Conservation (phyloP, 2,113 vertebrate species). For the Nansenia antarctica region DNA sequence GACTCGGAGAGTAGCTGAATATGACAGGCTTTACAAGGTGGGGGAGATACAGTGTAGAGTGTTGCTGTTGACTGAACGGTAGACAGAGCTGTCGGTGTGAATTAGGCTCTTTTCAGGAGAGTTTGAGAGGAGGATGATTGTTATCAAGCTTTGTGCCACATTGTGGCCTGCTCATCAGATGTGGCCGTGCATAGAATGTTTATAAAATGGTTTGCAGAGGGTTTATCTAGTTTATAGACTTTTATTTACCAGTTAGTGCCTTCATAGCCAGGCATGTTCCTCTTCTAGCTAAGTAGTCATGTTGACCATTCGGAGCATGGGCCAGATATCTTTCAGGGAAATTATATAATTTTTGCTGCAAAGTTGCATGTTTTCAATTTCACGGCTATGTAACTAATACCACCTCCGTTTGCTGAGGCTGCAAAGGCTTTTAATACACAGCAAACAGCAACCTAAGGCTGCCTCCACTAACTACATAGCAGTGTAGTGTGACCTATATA, state of each 20-base stretch:
- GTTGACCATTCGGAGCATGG: conserved; percentile 47
- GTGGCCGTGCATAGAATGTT: neutral
- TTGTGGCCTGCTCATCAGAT: neutral
- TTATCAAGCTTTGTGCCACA: conserved; percentile 90
- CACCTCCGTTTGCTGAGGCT: conserved; percentile 84
- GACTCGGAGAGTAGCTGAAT: neutral
- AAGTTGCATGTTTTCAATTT: conserved; percentile 56
- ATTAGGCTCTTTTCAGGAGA: conserved; percentile 88
- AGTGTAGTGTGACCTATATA: conserved; percentile 79
- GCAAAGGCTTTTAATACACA: conserved; percentile 83
- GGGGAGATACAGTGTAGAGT: neutral
- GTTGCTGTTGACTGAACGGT: neutral
- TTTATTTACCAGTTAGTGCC: conserved; percentile 14
- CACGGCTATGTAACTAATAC: conserved; percentile 88
- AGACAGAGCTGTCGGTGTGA: conserved; percentile 82
- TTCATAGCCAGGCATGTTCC: conserved; percentile 16
- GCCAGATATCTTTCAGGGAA: conserved; percentile 32
- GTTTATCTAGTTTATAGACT: no score
- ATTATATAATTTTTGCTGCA: neutral
- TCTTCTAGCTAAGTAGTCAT: neutral
- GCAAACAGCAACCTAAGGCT: conserved; percentile 82
- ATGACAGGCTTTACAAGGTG: neutral
- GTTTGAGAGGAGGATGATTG: conserved; percentile 92
- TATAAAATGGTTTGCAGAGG: conserved; percentile 27
- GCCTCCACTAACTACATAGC: conserved; percentile 78